These are phyloP conservation scores for Rhinoderma darwinii DNA, from an alignment of 2,113 vertebrate species.

Conservation along the genomic window DNA sequence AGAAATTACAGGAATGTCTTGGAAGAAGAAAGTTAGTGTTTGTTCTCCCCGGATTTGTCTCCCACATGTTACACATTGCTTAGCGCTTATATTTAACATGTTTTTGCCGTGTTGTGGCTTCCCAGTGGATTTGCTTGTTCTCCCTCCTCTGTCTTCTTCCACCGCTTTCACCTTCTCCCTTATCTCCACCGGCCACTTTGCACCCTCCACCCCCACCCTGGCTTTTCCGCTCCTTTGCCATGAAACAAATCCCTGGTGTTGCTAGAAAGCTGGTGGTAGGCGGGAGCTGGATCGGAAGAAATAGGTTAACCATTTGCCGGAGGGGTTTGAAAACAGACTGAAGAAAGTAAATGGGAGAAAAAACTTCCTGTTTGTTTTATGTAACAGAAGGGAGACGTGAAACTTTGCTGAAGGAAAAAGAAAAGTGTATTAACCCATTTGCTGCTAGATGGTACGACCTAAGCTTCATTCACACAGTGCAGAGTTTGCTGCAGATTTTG, in stretches of 20 bases:
- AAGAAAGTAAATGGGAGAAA: conserved; percentile 34
- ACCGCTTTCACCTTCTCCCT: not conserved
- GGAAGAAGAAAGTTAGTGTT: conserved; percentile 18
- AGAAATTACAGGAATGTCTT: not conserved
- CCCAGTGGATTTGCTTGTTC: not conserved
- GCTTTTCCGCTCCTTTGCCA: conserved; percentile 26
- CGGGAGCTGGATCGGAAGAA: conserved; percentile 46
- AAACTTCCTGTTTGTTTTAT: conserved; percentile 46
- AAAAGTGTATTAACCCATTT: not conserved
- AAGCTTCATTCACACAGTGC: too few species aligned
- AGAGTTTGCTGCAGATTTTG: too few species aligned
- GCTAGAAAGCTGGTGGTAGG: conserved; percentile 40
- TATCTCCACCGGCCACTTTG: not conserved
- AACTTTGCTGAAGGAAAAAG: not conserved
- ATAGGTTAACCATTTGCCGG: conserved; percentile 54
- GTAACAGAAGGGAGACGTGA: conserved; percentile 12
- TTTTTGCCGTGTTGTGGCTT: conserved; percentile 31
- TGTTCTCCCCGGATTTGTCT: conserved; percentile 55
- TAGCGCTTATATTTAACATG: conserved; percentile 36
- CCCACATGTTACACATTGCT: conserved; percentile 38
- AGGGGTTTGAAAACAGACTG: conserved; percentile 50
- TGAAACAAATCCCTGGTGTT: conserved; percentile 52
- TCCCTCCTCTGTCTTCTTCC: conserved; percentile 3
- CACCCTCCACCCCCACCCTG: not conserved
- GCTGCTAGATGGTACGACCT: not conserved